phyloP scores from a whole-genome alignment of 2,888 invertebrate genomes.

The Conomelus anceps region DNA sequence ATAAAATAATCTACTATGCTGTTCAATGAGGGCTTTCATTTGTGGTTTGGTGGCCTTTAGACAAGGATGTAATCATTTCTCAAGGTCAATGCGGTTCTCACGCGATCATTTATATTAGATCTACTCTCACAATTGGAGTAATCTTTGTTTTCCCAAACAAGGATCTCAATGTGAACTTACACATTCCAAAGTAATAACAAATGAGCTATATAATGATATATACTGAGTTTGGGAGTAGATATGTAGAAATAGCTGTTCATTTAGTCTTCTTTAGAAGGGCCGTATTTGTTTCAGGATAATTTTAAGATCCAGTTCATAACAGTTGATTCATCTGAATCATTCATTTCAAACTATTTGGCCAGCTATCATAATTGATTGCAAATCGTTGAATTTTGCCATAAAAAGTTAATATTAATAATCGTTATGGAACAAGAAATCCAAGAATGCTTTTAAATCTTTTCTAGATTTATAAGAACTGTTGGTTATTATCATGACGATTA shows the following conservation, averaged over 20 bases:
- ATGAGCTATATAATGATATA: neutral
- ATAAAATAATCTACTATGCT: neutral
- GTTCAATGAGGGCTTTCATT: neutral
- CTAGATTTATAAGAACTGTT: too few relatives aligned
- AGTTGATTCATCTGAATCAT: too few relatives aligned
- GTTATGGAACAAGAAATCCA: too few relatives aligned
- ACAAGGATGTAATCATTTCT: neutral
- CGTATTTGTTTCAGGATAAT: too few relatives aligned
- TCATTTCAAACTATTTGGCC: too few relatives aligned
- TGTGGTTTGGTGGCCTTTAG: neutral
- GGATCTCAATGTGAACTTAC: neutral
- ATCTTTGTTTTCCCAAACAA: neutral
- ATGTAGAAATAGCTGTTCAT: neutral
- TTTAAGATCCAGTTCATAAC: too few relatives aligned
- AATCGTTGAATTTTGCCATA: too few relatives aligned
- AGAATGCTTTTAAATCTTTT: too few relatives aligned
- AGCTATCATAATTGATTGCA: too few relatives aligned
- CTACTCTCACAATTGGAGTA: neutral
- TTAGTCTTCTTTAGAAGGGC: too few relatives aligned
- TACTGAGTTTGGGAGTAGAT: neutral
- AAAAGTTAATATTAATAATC: too few relatives aligned
- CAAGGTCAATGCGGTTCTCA: neutral
- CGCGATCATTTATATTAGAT: neutral
- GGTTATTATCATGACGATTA: too few relatives aligned
- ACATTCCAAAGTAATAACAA: neutral